Percentiles rank a stretch among this genome's conserved stretches.
Evolutionary conservation across 2,113 vertebrate species (phyloP).

Genomic region (Chloropsis cyanopogon): DNA sequence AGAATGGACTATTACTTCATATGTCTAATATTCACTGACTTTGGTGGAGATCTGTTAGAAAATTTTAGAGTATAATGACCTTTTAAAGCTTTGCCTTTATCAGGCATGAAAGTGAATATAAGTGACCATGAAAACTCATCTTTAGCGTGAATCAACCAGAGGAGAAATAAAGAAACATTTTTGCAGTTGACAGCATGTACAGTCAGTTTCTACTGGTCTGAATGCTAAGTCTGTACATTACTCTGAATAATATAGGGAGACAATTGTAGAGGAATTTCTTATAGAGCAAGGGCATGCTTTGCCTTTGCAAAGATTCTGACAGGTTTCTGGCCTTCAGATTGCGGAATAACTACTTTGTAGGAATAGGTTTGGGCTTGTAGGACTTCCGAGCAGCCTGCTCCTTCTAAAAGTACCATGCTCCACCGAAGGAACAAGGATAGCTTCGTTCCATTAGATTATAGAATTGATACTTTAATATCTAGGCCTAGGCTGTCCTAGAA

Average conservation of each 20-base stretch:
- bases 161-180: neutral
- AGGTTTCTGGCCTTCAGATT: too few relatives aligned
- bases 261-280: too few relatives aligned
- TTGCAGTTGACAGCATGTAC: neutral
- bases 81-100: neutral
- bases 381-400: too few relatives aligned
- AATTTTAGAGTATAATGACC: neutral
- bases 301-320: too few relatives aligned
- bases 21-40: neutral
- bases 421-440: too few relatives aligned
- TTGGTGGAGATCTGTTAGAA: neutral
- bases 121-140: neutral
- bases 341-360: too few relatives aligned
- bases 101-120: neutral
- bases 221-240: neutral
- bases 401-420: too few relatives aligned
- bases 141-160: neutral
- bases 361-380: too few relatives aligned
- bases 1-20: neutral
- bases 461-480: too few relatives aligned
- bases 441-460: too few relatives aligned
- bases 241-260: neutral
- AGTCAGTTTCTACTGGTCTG: neutral
- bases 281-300: too few relatives aligned
- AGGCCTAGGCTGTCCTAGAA: too few relatives aligned